Evolutionary conservation across 2,888 invertebrate species (phyloP), one percentile per base, ranked within the genome.

Genomic region (Pseudoips prasinana): DNA sequence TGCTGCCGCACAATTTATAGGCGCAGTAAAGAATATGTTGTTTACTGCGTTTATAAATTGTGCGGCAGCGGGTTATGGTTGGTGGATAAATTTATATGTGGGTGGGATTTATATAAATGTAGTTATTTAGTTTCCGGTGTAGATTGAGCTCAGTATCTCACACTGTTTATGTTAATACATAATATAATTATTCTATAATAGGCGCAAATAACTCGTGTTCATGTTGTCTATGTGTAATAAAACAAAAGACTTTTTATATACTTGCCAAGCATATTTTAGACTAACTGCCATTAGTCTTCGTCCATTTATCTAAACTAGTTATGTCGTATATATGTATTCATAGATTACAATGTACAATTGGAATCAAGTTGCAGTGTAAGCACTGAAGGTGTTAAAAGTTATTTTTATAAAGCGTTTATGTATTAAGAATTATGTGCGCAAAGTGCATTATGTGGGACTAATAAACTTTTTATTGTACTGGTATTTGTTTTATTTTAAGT

Each of bases 241-340:
- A 41, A 37, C 37, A 34, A 58, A 56, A 72, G 67, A 65, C 67
- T 67, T 61, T 5, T 5, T 20, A 55, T 43, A 39, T 56, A 73
- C 72, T 73, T 73, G 72, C 73, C 72, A 68, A 71, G 72, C 64
- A 68, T 64, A 55, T 56, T 47, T 55, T 51, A 64, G 54, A 59
- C 49, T 65, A 57, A 58, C 33, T 57, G 53, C 58, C 51, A 51
- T 46, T 57, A 60, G 54, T 50, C 58, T 60, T 55, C 63, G 62
- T 69, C 68, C 63, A 66, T 40, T 55, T 55, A 53, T 41, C 24
- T 49, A 31, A 40, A 49, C 2, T 55, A 43, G 45, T 43, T 51
- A 36, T 39, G 36, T 49, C 41, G 27, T 33, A 29, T 28, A 33
- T n/a, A 30, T 60, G 50, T 61, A 53, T 7, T 56, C 49, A 53